Percentiles rank a stretch among this genome's conserved stretches.
Conservation (phyloP, 2,888 invertebrate species). For the Arge pagana region DNA sequence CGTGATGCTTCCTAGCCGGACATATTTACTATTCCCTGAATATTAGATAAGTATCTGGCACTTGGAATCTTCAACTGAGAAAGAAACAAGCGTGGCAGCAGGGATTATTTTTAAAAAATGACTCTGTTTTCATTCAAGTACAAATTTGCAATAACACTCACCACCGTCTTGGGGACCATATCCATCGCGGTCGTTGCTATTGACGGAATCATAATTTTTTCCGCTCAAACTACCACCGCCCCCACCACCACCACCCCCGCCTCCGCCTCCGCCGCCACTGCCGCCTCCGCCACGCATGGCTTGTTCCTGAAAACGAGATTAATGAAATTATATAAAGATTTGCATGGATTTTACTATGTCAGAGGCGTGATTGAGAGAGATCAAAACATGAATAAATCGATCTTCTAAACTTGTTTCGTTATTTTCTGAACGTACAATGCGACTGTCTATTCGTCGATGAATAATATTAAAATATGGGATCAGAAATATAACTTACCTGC, state of each 20-base stretch:
- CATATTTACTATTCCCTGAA: conserved; percentile 9
- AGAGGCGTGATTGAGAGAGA: conserved; percentile 48
- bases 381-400: conserved; percentile 49
- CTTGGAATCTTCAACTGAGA: conserved; percentile 15
- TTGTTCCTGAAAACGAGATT: conserved; percentile 49
- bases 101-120: background rate
- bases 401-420: conserved; percentile 68
- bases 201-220: conserved; percentile 52
- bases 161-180: conserved; percentile 51
- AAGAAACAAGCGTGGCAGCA: conserved; percentile 21
- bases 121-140: background rate
- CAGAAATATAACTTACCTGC: conserved; percentile 71
- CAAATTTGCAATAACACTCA: no score
- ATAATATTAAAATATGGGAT: background rate
- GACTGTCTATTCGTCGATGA: conserved; percentile 54
- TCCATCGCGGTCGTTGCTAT: conserved; percentile 52
- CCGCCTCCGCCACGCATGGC: conserved; percentile 50
- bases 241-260: conserved; percentile 34
- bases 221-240: conserved; percentile 35
- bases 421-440: conserved; percentile 69
- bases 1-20: conserved; percentile 22
- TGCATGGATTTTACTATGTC: no score
- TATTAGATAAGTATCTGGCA: conserved; percentile 14
- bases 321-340: no score
- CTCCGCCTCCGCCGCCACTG: conserved; percentile 36